Conservation (phyloP, 1,140 invertebrate genomes). For the Neodiprion virginianus region DNA sequence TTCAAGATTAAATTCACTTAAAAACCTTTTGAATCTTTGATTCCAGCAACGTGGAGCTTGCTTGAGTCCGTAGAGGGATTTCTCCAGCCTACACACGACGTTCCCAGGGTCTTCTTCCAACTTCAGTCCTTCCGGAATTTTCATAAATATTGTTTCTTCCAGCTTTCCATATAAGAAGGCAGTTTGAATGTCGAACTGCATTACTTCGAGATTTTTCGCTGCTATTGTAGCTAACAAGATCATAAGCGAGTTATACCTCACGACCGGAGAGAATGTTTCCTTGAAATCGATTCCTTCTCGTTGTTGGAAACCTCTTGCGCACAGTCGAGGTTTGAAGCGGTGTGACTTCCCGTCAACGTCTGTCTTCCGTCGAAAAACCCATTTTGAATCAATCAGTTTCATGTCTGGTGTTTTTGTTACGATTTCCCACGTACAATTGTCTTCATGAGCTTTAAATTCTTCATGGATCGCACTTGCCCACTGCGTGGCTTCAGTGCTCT, state of each 20-base stretch:
- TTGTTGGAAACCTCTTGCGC: constrained; percentile 36
- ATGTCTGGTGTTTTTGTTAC: constrained; percentile 35
- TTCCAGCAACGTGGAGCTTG: constrained; percentile 38
- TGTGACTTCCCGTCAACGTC: constrained; percentile 20
- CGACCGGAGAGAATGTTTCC: constrained; percentile 38
- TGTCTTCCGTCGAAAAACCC: constrained; percentile 42
- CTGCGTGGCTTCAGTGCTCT: not conserved
- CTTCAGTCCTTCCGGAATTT: constrained; percentile 39
- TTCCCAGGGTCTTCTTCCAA: constrained; percentile 31
- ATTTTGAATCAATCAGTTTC: constrained; percentile 40
- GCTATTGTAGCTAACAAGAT: constrained; percentile 23
- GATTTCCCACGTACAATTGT: constrained; percentile 38
- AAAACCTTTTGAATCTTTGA: constrained; percentile 38
- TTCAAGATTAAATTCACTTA: constrained; percentile 33
- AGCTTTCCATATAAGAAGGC: constrained; percentile 28
- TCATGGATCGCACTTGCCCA: constrained; percentile 37
- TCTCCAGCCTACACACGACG: constrained; percentile 44
- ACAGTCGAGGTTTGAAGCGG: constrained; percentile 25
- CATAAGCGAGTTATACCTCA: constrained; percentile 41
- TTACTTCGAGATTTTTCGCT: constrained; percentile 17
- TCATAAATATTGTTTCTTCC: constrained; percentile 28
- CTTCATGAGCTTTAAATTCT: constrained; percentile 34
- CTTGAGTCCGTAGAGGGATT: constrained; percentile 51
- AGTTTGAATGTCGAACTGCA: constrained; percentile 28
- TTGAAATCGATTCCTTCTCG: constrained; percentile 36